phyloP scores from a whole-genome alignment of 2,113 vertebrate species.

The Eonycteris spelaea region DNA sequence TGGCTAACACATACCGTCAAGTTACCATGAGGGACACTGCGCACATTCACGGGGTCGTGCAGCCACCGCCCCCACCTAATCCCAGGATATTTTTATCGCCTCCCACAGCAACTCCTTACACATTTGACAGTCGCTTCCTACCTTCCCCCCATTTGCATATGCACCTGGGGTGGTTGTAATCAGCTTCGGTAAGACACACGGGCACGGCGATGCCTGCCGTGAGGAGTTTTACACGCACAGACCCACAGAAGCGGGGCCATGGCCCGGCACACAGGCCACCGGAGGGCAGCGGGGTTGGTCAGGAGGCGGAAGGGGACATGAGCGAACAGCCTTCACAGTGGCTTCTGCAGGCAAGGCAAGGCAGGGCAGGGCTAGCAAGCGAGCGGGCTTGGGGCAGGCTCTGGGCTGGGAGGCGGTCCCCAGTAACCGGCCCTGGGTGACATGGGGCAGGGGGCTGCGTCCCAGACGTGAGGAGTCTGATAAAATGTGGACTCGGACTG shows the following conservation, averaged over 20 bases:
- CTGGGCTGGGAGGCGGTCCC: not conserved
- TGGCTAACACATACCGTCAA: not conserved
- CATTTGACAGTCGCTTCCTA: not conserved
- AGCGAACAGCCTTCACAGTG: rapidly evolving
- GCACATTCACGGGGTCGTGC: rapidly evolving
- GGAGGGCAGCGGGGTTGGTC: rapidly evolving
- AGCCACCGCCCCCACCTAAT: rapidly evolving
- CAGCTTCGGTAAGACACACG: not conserved
- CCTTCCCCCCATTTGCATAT: too few relatives aligned
- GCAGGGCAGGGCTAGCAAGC: too few relatives aligned
- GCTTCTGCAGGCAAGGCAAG: not conserved
- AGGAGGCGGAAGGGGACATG: not conserved
- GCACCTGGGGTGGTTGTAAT: not conserved
- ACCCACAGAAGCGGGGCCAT: too few relatives aligned
- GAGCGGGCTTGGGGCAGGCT: not conserved
- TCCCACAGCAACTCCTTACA: rapidly evolving
- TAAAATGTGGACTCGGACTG: not conserved
- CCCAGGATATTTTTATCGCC: too few relatives aligned
- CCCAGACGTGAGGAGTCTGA: not conserved
- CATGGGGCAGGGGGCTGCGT: rapidly evolving
- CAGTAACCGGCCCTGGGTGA: too few relatives aligned
- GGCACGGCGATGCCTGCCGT: not conserved
- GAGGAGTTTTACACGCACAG: not conserved
- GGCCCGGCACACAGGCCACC: too few relatives aligned
- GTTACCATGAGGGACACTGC: rapidly evolving